Evolutionary conservation across 2,888 invertebrate species (phyloP).

Genomic region (Tryphoninae sp.): DNA sequence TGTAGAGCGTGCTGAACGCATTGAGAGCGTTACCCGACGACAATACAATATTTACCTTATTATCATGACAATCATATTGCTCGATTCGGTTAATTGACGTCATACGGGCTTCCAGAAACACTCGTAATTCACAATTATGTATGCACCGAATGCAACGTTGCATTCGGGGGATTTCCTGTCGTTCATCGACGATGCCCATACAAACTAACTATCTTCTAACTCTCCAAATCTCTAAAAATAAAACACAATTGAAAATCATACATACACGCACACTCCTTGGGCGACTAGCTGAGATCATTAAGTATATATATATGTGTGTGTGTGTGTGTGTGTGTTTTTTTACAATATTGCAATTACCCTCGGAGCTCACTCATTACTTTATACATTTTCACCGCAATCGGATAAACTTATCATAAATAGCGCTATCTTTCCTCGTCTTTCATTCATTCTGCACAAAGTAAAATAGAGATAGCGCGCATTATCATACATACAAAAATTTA

Average conservation of each 20-base stretch:
- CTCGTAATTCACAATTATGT: conserved; percentile 16
- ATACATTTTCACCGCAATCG: conserved; percentile 58
- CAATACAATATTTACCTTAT: conserved; percentile 26
- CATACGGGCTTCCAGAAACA: conserved; percentile 18
- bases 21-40: conserved; percentile 19
- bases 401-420: conserved; percentile 22
- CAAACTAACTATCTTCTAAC: conserved; percentile 12
- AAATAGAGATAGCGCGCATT: conserved; percentile 49
- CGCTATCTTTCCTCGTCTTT: conserved; percentile 5
- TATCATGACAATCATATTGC: conserved; percentile 55
- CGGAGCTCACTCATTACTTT: conserved; percentile 60
- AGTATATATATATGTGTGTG: background rate
- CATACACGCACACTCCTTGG: conserved; percentile 55
- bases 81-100: conserved; percentile 47
- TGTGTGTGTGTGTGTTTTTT: conserved; percentile 15
- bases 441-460: conserved; percentile 11
- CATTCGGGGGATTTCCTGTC: conserved; percentile 28
- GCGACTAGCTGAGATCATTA: conserved; percentile 69
- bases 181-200: conserved; percentile 42
- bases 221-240: conserved; percentile 2
- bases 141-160: conserved; percentile 20
- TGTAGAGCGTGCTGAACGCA: conserved; percentile 32
- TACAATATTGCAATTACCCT: conserved; percentile 51
- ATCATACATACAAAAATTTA: conserved; percentile 31
- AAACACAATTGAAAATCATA: conserved; percentile 29